These are phyloP conservation scores for Danaus melanippus DNA, from an alignment of 1,140 invertebrate species.

Conservation along the genomic window DNA sequence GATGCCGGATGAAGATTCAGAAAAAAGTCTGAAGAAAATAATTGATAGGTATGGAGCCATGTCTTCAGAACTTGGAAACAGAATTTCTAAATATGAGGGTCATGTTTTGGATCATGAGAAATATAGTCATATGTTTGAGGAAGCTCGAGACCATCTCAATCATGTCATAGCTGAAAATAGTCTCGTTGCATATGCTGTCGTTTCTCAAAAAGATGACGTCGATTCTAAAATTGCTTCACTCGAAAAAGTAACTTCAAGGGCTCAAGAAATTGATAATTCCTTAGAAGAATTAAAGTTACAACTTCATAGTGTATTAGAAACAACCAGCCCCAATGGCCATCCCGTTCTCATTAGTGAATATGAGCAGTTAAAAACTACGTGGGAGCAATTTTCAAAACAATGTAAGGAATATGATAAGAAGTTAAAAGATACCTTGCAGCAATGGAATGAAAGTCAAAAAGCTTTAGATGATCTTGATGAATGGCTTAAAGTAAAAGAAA, in stretches of 20 bases:
- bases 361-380: slow-evolving; percentile 81
- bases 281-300: slow-evolving; percentile 81
- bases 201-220: slow-evolving; percentile 81
- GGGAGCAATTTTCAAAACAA: slow-evolving; percentile 83
- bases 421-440: slow-evolving; percentile 79
- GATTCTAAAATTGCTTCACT: slow-evolving; percentile 82
- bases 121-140: slow-evolving; percentile 84
- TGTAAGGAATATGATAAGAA: slow-evolving; percentile 79
- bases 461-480: slow-evolving; percentile 82
- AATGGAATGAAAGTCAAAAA: slow-evolving; percentile 86
- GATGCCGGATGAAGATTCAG: slow-evolving; percentile 83
- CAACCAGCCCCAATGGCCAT: slow-evolving; percentile 87
- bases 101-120: slow-evolving; percentile 87
- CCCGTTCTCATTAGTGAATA: slow-evolving; percentile 81
- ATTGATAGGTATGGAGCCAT: slow-evolving; percentile 80
- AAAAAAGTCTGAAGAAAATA: slow-evolving; percentile 78
- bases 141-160: slow-evolving; percentile 81
- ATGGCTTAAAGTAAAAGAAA: slow-evolving; percentile 90
- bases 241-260: slow-evolving; percentile 82
- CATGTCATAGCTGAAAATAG: slow-evolving; percentile 79
- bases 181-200: slow-evolving; percentile 77
- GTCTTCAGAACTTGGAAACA: slow-evolving; percentile 77
- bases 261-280: slow-evolving; percentile 81
- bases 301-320: slow-evolving; percentile 80
- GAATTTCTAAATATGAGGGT: slow-evolving; percentile 78